A percentile compares a stretch with the other conserved stretches of the same genome.
Evolutionary conservation across 2,113 vertebrate species (phyloP).

Genomic region (Phalacrocorax brasilianus): DNA sequence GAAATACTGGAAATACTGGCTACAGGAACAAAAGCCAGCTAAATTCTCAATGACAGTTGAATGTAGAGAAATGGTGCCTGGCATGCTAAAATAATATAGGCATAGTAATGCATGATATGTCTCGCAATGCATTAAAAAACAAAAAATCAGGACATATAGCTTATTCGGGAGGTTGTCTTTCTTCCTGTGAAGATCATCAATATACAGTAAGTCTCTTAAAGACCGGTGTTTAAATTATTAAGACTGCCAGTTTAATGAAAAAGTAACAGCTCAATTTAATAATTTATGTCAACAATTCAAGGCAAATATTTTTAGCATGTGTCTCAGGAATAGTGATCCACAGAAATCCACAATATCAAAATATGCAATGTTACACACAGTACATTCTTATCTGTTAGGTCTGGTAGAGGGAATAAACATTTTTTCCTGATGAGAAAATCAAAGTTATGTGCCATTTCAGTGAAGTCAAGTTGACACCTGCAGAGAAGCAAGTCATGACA

Average conservation of each 20-base stretch:
- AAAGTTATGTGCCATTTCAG: slow-evolving; percentile 63
- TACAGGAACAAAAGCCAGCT: background rate
- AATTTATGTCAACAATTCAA: slow-evolving; percentile 50
- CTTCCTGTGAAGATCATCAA: background rate
- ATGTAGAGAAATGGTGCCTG: background rate
- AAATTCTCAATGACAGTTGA: background rate
- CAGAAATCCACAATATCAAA: slow-evolving; percentile 2
- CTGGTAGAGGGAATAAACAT: slow-evolving; percentile 51
- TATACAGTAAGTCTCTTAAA: slow-evolving; percentile 25
- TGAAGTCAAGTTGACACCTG: slow-evolving; percentile 60
- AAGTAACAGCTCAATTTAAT: slow-evolving; percentile 33
- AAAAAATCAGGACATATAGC: background rate
- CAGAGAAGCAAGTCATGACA: slow-evolving; percentile 66
- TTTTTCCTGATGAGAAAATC: slow-evolving; percentile 70
- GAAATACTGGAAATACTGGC: background rate
- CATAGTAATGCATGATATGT: background rate
- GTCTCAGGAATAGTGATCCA: background rate
- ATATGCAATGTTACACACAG: background rate
- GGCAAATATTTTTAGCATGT: slow-evolving; percentile 33
- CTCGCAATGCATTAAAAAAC: background rate
- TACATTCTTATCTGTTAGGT: slow-evolving; percentile 38
- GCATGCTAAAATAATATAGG: background rate
- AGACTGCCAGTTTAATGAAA: slow-evolving; percentile 33
- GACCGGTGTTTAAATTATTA: slow-evolving; percentile 45
- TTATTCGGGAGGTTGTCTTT: background rate